A percentile compares a stretch with the other conserved stretches of the same genome.
Evolutionary conservation across 64 coral and sea anemone genomes (phyloP).

Genomic region (Dendronephthya gigantea): DNA sequence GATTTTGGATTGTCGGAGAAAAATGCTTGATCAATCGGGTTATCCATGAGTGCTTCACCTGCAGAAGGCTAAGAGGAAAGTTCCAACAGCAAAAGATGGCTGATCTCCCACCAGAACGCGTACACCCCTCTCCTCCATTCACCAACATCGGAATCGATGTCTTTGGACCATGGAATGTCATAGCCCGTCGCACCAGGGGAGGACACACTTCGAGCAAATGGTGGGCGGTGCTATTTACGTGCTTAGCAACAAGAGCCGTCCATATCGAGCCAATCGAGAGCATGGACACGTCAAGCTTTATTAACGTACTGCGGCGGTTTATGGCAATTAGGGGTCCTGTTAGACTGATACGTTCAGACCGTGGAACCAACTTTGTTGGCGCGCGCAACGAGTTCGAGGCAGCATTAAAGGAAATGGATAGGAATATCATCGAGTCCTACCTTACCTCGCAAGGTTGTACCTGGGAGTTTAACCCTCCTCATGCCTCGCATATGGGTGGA

Average conservation of each 20-base stretch:
- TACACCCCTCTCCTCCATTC: conserved; percentile 1
- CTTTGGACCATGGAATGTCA: conserved; percentile 31
- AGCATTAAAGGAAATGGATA: conserved; percentile 1
- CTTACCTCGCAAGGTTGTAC: background rate
- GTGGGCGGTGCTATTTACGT: conserved; percentile 38
- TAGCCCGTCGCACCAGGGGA: conserved; percentile 19
- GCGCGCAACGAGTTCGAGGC: conserved; percentile 13
- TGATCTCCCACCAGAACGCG: conserved; percentile 22
- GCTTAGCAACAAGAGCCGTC: conserved; percentile 27
- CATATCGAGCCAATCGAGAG: conserved; percentile 46
- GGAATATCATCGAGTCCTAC: background rate
- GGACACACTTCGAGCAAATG: conserved; percentile 14
- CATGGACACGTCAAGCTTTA: background rate
- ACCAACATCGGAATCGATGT: conserved; percentile 29
- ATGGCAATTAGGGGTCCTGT: too few relatives aligned
- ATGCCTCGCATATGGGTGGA: background rate
- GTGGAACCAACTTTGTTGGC: conserved; percentile 14
- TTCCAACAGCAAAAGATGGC: conserved; percentile 17
- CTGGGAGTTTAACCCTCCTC: background rate
- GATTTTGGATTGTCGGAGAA: conserved; percentile 41
- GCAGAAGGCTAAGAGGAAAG: conserved; percentile 14
- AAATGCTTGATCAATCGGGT: background rate
- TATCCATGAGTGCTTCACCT: background rate
- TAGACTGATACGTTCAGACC: background rate
- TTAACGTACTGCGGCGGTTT: too few relatives aligned